Conservation (phyloP, 2,797 vertebrate species). For the Phataginus tetradactyla region DNA sequence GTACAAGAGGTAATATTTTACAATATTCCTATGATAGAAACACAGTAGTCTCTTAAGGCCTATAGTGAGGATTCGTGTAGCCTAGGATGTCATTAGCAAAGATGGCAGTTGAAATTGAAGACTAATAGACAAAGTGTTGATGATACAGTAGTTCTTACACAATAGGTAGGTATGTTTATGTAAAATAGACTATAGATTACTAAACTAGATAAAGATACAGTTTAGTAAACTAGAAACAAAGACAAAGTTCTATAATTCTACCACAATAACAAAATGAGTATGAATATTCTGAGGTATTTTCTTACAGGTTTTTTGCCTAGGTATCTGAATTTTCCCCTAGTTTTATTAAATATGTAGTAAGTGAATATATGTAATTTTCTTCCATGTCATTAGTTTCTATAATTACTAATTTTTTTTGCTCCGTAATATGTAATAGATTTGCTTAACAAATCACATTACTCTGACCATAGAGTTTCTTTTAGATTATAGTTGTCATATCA, state of each 20-base stretch:
- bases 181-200: neutral
- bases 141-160: neutral
- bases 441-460: neutral
- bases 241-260: neutral
- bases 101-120: neutral
- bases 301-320: neutral
- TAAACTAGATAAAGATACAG: neutral
- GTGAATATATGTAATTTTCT: neutral
- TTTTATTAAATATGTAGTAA: neutral
- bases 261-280: neutral
- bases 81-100: slow-evolving; percentile 1
- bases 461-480: neutral
- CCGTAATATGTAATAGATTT: neutral
- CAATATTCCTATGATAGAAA: neutral
- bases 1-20: neutral
- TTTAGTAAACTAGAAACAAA: neutral
- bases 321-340: neutral
- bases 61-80: neutral
- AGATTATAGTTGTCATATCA: neutral
- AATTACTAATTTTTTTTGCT: neutral
- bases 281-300: neutral
- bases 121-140: neutral
- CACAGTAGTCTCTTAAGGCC: neutral
- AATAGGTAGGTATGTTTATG: neutral
- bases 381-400: neutral